These are phyloP conservation scores for Encarsia formosa DNA, from an alignment of 2,888 invertebrate species.

Conservation along the genomic window DNA sequence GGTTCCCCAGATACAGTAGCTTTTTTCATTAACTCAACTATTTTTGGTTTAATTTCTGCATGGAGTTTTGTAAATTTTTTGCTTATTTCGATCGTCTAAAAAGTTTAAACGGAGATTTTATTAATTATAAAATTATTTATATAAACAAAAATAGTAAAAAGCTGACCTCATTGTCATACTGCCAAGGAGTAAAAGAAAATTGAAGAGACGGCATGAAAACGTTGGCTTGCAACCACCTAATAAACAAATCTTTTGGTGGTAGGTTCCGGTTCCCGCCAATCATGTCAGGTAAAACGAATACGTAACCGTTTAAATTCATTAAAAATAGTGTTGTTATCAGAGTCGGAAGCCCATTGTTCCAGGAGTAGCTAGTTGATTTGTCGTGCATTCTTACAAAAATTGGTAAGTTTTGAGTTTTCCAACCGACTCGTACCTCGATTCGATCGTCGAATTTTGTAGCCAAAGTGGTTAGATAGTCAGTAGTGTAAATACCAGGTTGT, in stretches of 20 bases:
- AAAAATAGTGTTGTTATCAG: constrained; percentile 69
- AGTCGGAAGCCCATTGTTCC: constrained; percentile 67
- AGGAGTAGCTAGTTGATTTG: constrained; percentile 68
- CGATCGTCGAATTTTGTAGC: constrained; percentile 59
- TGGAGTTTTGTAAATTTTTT: constrained; percentile 65
- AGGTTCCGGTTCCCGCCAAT: constrained; percentile 60
- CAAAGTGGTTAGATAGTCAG: constrained; percentile 57
- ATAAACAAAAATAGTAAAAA: background rate
- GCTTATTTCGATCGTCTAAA: constrained; percentile 61
- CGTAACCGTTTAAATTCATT: constrained; percentile 56
- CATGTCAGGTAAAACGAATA: constrained; percentile 76
- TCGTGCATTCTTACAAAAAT: constrained; percentile 75
- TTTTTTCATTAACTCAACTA: constrained; percentile 61
- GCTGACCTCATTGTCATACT: constrained; percentile 57
- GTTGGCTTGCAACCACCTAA: constrained; percentile 76
- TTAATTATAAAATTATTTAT: background rate
- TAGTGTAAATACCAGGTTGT: constrained; percentile 59
- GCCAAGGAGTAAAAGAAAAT: constrained; percentile 78
- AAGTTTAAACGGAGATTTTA: constrained; percentile 31
- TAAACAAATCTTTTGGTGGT: constrained; percentile 60
- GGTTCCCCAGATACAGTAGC: constrained; percentile 63
- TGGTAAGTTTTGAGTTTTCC: constrained; percentile 65
- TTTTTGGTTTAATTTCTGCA: constrained; percentile 57
- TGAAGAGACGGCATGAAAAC: constrained; percentile 76
- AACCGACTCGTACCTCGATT: constrained; percentile 70